Percentiles rank a stretch among this genome's conserved stretches.
phyloP scores from a whole-genome alignment of 2,888 invertebrate genomes.

The Tromatobia lineatoria region DNA sequence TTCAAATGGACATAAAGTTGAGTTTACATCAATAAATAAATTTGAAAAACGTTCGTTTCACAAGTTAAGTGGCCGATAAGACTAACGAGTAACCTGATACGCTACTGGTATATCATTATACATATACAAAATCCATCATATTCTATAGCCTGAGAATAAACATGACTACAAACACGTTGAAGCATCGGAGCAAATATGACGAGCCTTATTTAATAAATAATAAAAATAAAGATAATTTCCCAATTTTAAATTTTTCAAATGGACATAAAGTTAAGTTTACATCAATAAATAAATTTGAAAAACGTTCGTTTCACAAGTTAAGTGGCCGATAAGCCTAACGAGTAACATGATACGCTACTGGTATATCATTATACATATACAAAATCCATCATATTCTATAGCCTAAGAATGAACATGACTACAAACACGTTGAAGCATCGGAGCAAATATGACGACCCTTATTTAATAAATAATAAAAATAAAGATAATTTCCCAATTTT shows the following conservation, averaged over 20 bases:
- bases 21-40: not conserved
- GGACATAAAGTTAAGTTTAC: not conserved
- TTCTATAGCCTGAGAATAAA: not conserved
- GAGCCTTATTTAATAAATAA: too few relatives aligned
- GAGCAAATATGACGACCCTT: not conserved
- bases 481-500: not conserved
- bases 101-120: not conserved
- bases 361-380: not conserved
- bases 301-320: not conserved
- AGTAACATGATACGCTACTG: slow-evolving; percentile 40
- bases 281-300: not conserved
- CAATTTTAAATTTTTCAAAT: not conserved
- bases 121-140: not conserved
- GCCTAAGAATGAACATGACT: not conserved
- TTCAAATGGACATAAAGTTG: not conserved
- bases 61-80: slow-evolving; percentile 51
- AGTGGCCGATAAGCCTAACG: slow-evolving; percentile 54
- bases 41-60: not conserved
- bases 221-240: not conserved
- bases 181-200: not conserved
- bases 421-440: not conserved
- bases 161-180: not conserved
- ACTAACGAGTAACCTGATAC: slow-evolving; percentile 55
- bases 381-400: not conserved
- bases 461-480: not conserved